Percentiles rank a stretch among this genome's conserved stretches.
Evolutionary conservation across 2,113 vertebrate species (phyloP).

Genomic region (Peromyscus polionotus): DNA sequence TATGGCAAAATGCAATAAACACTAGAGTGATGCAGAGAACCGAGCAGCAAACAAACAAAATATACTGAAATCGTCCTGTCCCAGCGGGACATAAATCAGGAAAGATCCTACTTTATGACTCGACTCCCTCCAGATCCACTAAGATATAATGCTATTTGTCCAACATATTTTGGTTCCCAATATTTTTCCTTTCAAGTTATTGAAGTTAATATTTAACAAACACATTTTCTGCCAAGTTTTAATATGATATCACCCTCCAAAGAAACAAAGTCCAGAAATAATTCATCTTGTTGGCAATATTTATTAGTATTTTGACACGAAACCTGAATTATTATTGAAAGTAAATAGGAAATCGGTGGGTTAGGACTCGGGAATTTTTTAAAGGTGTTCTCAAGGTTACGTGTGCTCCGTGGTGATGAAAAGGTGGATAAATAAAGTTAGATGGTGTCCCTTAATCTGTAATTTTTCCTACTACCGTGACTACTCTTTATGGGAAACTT

Average conservation of each 20-base stretch:
- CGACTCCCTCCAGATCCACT: slow-evolving; percentile 79
- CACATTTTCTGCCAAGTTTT: slow-evolving; percentile 85
- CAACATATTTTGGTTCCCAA: slow-evolving; percentile 86
- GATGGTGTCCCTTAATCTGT: slow-evolving; percentile 76
- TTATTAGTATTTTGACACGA: slow-evolving; percentile 87
- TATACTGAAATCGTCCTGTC: slow-evolving; percentile 80
- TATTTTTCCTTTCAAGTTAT: slow-evolving; percentile 84
- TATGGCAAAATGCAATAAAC: slow-evolving; percentile 87
- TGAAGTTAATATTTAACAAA: slow-evolving; percentile 90
- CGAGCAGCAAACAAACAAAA: slow-evolving; percentile 86
- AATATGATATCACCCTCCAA: slow-evolving; percentile 82
- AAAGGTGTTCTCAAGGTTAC: slow-evolving; percentile 85
- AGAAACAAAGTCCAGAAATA: slow-evolving; percentile 86
- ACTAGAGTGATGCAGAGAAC: slow-evolving; percentile 80
- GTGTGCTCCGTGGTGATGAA: slow-evolving; percentile 72
- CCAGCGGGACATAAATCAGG: slow-evolving; percentile 85
- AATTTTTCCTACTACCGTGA: slow-evolving; percentile 79
- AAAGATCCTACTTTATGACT: slow-evolving; percentile 82
- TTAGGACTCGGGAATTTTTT: slow-evolving; percentile 81
- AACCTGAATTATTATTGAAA: slow-evolving; percentile 88
- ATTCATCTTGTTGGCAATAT: slow-evolving; percentile 85
- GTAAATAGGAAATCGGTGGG: slow-evolving; percentile 86
- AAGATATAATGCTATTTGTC: slow-evolving; percentile 85
- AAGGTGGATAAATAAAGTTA: slow-evolving; percentile 83
- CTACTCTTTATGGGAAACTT: slow-evolving; percentile 77